phyloP scores from a whole-genome alignment of 2,797 vertebrate species.

The Hoplostethus atlanticus region DNA sequence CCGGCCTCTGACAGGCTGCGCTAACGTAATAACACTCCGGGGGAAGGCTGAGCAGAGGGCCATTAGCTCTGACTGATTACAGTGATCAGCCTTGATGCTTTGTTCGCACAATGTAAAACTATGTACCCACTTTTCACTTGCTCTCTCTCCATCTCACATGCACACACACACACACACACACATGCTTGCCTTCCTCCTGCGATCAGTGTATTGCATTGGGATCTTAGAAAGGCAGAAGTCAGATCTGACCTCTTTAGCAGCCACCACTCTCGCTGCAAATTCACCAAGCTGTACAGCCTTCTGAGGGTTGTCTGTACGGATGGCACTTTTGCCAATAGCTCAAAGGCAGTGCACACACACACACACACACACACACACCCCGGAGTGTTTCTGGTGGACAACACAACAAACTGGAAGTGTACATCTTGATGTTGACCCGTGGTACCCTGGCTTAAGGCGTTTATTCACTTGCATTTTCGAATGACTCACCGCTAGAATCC shows the following conservation, averaged over 20 bases:
- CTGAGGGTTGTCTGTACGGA: too few relatives aligned
- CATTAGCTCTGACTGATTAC: constrained; percentile 40
- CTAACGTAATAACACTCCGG: constrained; percentile 38
- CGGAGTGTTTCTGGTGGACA: too few relatives aligned
- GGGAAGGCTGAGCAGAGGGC: constrained; percentile 4
- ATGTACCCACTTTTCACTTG: background rate
- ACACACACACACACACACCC: too few relatives aligned
- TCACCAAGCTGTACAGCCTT: too few relatives aligned
- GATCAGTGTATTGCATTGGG: background rate
- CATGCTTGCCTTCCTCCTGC: background rate
- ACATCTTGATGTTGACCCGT: too few relatives aligned
- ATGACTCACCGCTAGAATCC: too few relatives aligned
- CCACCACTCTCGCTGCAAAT: background rate
- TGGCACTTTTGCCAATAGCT: too few relatives aligned
- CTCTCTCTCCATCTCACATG: background rate
- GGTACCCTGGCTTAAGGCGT: too few relatives aligned
- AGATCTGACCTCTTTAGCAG: constrained; percentile 2
- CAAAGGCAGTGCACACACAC: too few relatives aligned
- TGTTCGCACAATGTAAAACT: constrained; percentile 5
- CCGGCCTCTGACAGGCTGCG: background rate
- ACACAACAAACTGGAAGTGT: too few relatives aligned
- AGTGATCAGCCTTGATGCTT: constrained; percentile 29
- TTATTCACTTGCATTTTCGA: too few relatives aligned
- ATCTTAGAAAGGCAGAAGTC: background rate
- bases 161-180: background rate